Evolutionary conservation across 2,797 vertebrate genomes (phyloP).

Genomic region (Sebastes alutus): DNA sequence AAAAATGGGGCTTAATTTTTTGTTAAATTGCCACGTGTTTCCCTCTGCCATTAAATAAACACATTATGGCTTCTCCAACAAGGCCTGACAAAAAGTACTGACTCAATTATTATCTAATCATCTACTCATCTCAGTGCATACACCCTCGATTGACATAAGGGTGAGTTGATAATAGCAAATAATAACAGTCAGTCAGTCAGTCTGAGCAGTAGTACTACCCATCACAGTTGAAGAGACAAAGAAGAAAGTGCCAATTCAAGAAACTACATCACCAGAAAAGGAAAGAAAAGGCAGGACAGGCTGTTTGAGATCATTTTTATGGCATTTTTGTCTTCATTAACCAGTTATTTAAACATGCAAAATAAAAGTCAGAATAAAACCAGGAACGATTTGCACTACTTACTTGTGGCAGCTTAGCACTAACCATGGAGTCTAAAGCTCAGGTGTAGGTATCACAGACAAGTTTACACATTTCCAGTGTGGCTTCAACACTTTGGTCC

Average conservation of each 20-base stretch:
- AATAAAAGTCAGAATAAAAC: neutral
- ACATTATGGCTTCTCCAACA: neutral
- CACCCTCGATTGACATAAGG: neutral
- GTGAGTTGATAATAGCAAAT: neutral
- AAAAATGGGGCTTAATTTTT: neutral
- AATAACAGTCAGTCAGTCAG: neutral
- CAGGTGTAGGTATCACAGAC: neutral
- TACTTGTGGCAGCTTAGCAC: neutral
- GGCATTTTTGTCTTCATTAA: neutral
- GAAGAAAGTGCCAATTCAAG: no score
- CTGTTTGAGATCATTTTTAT: neutral
- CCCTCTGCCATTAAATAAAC: neutral
- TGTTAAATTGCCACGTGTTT: neutral
- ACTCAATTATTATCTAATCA: neutral
- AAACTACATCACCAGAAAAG: neutral
- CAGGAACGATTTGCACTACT: neutral
- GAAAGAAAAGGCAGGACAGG: neutral
- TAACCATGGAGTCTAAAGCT: neutral
- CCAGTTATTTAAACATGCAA: neutral
- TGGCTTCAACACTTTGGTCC: neutral
- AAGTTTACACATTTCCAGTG: neutral
- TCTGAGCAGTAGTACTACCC: neutral
- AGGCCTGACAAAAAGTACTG: neutral
- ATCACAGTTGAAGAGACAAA: neutral
- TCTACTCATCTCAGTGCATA: neutral